Percentiles rank a stretch among this genome's conserved stretches.
phyloP scores from a whole-genome alignment of 2,797 vertebrate species.

The Premnoplex brunnescens region DNA sequence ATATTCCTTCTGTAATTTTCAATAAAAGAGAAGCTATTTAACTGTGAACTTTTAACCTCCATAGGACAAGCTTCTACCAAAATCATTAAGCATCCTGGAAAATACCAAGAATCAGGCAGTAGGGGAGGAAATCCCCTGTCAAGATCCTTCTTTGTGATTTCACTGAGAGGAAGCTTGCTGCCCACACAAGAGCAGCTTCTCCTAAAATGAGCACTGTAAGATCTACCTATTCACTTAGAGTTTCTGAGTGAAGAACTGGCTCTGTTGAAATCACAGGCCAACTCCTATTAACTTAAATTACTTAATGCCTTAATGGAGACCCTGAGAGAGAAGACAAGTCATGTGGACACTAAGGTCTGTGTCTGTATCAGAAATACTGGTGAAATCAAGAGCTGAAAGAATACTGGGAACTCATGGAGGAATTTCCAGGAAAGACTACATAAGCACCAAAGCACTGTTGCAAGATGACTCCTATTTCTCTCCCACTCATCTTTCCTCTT shows the following conservation, averaged over 20 bases:
- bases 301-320: not conserved
- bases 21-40: not conserved
- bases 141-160: not conserved
- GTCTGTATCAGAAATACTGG: not conserved
- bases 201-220: not conserved
- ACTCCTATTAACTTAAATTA: not conserved
- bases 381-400: not conserved
- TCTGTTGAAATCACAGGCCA: not conserved
- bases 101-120: not conserved
- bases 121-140: constrained; percentile 33
- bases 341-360: not conserved
- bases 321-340: not conserved
- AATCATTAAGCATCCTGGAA: not conserved
- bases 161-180: not conserved
- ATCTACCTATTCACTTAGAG: not conserved
- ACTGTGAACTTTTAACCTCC: not conserved
- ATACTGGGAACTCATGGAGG: rapidly evolving
- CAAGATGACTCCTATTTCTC: not conserved
- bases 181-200: not conserved
- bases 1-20: not conserved
- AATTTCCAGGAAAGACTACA: not conserved
- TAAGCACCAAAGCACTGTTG: not conserved
- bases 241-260: not conserved
- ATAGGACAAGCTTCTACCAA: not conserved
- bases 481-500: not conserved